These are phyloP conservation scores for Turnix velox DNA, from an alignment of 2,113 vertebrate genomes.

Conservation along the genomic window DNA sequence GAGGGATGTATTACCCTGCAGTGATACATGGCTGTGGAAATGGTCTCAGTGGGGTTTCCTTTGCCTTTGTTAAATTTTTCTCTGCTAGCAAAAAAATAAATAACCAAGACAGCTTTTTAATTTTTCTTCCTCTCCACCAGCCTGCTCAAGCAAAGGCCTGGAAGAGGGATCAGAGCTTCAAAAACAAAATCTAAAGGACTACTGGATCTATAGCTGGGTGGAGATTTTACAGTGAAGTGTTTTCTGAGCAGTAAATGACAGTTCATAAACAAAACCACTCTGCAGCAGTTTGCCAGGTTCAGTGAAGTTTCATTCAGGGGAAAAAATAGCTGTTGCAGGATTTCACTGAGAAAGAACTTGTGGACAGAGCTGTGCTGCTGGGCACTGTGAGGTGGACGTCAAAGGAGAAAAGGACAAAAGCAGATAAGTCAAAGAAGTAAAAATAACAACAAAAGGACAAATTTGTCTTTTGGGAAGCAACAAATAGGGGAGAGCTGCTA, in stretches of 20 bases:
- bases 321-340: background rate
- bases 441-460: rapidly evolving
- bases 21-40: background rate
- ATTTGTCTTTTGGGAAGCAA: background rate
- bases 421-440: background rate
- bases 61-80: background rate
- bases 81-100: background rate
- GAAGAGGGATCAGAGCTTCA: background rate
- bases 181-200: background rate
- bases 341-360: rapidly evolving
- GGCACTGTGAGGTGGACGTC: background rate
- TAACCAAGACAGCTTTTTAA: background rate
- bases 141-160: background rate
- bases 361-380: background rate
- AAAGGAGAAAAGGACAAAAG: background rate
- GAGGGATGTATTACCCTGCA: background rate
- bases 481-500: background rate
- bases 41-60: background rate
- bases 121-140: background rate
- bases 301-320: background rate
- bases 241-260: background rate
- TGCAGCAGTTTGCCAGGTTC: background rate
- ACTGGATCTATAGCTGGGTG: background rate
- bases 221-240: background rate
- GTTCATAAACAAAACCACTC: background rate